A percentile compares a stretch with the other conserved stretches of the same genome.
Conservation (phyloP, 2,113 vertebrate species). For the Neogobius melanostomus region DNA sequence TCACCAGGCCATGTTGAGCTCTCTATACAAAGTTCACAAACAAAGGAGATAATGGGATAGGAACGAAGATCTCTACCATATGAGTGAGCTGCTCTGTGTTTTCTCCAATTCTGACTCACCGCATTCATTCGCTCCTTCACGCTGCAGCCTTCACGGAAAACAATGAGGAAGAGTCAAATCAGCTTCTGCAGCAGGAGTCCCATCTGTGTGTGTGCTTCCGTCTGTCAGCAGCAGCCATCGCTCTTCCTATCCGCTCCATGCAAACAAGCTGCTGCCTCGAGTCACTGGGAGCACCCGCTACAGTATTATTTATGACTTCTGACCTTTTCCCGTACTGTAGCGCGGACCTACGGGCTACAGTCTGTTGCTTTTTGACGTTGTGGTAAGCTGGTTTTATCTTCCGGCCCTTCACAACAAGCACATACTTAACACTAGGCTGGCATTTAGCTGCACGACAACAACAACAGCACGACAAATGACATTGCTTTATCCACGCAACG, state of each 20-base stretch:
- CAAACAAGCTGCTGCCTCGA: constrained; percentile 38
- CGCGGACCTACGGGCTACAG: constrained; percentile 23
- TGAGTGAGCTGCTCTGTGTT: not conserved
- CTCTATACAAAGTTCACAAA: too few relatives aligned
- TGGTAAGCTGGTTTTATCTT: constrained; percentile 32
- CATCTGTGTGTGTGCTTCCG: constrained; percentile 17
- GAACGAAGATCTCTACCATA: too few relatives aligned
- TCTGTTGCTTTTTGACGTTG: constrained; percentile 16
- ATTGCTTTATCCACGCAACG: not conserved
- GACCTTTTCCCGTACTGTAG: constrained; percentile 38
- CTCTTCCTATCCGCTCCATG: constrained; percentile 32
- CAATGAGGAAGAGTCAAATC: constrained; percentile 5
- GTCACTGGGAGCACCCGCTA: constrained; percentile 54
- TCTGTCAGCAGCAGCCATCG: constrained; percentile 60
- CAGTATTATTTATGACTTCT: constrained; percentile 36
- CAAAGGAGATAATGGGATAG: too few relatives aligned
- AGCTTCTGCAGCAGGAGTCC: constrained; percentile 13
- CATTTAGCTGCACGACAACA: constrained; percentile 33
- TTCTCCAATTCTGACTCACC: not conserved
- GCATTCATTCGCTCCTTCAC: not conserved
- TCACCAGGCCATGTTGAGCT: too few relatives aligned
- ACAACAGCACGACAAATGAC: not conserved
- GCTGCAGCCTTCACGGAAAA: constrained; percentile 14
- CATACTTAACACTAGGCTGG: constrained; percentile 27
- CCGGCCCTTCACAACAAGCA: constrained; percentile 35